Evolutionary conservation across 1,140 invertebrate species (phyloP).

Genomic region (Bemisia tabaci): DNA sequence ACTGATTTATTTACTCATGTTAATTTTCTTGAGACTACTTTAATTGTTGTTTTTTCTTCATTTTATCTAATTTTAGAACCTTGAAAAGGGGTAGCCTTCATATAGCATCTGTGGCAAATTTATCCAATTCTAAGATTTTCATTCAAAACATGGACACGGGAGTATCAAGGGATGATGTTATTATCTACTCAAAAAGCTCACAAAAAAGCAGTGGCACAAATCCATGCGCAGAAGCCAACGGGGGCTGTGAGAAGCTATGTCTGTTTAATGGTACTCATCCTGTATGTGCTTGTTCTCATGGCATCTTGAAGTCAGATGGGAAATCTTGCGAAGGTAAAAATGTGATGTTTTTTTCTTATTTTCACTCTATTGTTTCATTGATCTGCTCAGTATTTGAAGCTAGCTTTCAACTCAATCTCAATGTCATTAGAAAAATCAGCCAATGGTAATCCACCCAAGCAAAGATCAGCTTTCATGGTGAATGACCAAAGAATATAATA

Average conservation of each 20-base stretch:
- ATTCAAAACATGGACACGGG: slow-evolving; percentile 33
- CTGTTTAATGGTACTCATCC: slow-evolving; percentile 51
- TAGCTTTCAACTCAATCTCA: too few species aligned
- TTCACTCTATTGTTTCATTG: too few species aligned
- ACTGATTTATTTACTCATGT: too few species aligned
- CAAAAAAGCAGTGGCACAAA: slow-evolving; percentile 47
- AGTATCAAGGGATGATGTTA: slow-evolving; percentile 52
- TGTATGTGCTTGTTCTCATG: slow-evolving; percentile 61
- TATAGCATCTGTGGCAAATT: not conserved
- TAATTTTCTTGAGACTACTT: too few species aligned
- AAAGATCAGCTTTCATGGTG: too few species aligned
- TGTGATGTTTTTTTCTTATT: too few species aligned
- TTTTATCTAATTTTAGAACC: too few species aligned
- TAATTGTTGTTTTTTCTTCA: too few species aligned
- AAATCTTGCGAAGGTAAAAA: slow-evolving; percentile 42
- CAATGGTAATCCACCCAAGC: too few species aligned
- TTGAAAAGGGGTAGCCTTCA: slow-evolving; percentile 40
- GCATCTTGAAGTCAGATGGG: slow-evolving; percentile 44
- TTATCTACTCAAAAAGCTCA: slow-evolving; percentile 40
- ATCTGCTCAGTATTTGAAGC: too few species aligned
- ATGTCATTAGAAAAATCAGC: too few species aligned
- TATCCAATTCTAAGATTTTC: slow-evolving; percentile 25
- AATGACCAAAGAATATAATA: too few species aligned
- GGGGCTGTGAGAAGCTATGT: slow-evolving; percentile 65
- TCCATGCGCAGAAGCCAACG: slow-evolving; percentile 54